Evolutionary conservation across 1,140 invertebrate genomes (phyloP).

Genomic region (Thaumetopoea pityocampa): DNA sequence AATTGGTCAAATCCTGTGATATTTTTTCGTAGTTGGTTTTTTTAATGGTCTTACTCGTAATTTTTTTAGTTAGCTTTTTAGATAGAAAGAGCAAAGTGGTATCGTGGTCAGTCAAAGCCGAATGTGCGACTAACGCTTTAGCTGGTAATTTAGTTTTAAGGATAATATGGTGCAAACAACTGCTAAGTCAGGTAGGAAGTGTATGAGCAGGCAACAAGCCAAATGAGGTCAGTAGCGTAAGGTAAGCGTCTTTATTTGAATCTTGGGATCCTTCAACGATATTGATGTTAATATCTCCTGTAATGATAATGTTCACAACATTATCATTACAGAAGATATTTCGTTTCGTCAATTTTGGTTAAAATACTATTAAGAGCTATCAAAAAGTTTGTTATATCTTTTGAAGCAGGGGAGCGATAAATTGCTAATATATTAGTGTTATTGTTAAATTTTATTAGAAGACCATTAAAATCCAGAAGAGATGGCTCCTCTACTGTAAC

Average conservation of each 20-base stretch:
- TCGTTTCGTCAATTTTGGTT: not conserved
- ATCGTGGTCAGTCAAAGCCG: slow-evolving; percentile 9
- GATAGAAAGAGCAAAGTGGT: not conserved
- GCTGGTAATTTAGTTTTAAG: not conserved
- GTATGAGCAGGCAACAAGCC: slow-evolving; percentile 6
- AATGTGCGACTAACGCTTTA: slow-evolving; percentile 1
- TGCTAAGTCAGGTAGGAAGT: not conserved
- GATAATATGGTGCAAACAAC: slow-evolving; percentile 5
- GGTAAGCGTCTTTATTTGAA: not conserved
- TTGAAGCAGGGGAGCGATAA: not conserved
- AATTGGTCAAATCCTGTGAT: not conserved
- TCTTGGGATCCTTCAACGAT: not conserved
- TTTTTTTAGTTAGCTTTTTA: not conserved
- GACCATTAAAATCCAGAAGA: not conserved
- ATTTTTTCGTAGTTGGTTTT: not conserved
- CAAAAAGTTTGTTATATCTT: not conserved
- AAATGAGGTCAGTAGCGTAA: not conserved
- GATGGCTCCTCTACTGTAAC: not conserved
- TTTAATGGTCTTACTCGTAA: not conserved
- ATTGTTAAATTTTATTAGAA: not conserved
- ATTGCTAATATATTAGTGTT: not conserved
- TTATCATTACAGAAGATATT: too few species aligned
- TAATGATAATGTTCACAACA: slow-evolving; percentile 1
- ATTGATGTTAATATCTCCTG: not conserved
- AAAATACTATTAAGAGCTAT: not conserved